phyloP scores from a whole-genome alignment of 2,113 vertebrate species.

The Peromyscus leucopus region DNA sequence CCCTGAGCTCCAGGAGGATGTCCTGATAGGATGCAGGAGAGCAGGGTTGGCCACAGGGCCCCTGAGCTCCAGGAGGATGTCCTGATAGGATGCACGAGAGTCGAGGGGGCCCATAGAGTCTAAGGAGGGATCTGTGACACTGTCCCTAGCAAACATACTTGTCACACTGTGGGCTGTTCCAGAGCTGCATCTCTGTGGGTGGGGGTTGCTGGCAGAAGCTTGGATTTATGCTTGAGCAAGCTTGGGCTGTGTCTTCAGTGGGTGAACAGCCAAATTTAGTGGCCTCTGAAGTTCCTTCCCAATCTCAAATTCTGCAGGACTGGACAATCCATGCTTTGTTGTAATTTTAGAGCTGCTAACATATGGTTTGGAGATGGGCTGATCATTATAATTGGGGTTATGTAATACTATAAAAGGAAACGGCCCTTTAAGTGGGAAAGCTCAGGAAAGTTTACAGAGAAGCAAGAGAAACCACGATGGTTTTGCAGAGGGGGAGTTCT shows the following conservation, averaged over 20 bases:
- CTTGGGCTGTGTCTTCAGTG: background rate
- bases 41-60: background rate
- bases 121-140: background rate
- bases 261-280: constrained; percentile 51
- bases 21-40: background rate
- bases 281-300: constrained; percentile 61
- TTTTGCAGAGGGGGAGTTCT: constrained; percentile 27
- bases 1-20: background rate
- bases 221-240: background rate
- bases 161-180: background rate
- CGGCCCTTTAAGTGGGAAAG: constrained; percentile 64
- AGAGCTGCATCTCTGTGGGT: background rate
- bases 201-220: background rate
- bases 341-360: constrained; percentile 79
- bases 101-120: background rate
- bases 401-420: constrained; percentile 78
- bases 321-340: constrained; percentile 69
- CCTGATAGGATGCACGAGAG: background rate
- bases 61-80: background rate
- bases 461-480: constrained; percentile 47
- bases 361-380: constrained; percentile 72
- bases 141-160: background rate
- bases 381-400: constrained; percentile 78
- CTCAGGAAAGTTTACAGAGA: constrained; percentile 64
- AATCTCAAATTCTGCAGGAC: constrained; percentile 56